Conservation (phyloP, 2,113 vertebrate genomes). For the Mormyrus lacerda region DNA sequence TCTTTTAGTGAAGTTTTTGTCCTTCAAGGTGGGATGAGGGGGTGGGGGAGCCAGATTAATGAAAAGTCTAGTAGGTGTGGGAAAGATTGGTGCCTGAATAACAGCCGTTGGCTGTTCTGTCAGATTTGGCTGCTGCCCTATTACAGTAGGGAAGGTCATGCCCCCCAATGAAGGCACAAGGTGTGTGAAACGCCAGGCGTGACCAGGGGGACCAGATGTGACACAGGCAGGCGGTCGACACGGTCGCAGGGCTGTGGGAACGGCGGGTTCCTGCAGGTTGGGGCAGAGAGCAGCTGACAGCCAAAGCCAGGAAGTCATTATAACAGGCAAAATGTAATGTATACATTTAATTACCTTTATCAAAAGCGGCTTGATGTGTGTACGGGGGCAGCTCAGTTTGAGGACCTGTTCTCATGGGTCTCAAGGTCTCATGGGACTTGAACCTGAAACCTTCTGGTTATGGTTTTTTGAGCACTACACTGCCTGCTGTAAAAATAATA, state of each 20-base stretch:
- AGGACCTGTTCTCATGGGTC: neutral
- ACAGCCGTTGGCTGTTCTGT: neutral
- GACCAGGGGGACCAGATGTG: neutral
- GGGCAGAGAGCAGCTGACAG: neutral
- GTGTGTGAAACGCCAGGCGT: neutral
- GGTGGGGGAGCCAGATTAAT: neutral
- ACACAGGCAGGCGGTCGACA: neutral
- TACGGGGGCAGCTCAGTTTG: neutral
- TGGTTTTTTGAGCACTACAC: neutral
- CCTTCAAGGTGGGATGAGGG: neutral
- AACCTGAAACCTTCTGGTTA: neutral
- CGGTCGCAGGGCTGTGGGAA: neutral
- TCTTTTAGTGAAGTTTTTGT: neutral
- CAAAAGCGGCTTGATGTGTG: neutral
- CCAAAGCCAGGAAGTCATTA: neutral
- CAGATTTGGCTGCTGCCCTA: neutral
- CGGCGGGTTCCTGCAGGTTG: neutral
- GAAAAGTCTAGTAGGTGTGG: neutral
- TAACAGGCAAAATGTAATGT: neutral
- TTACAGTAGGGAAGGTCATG: neutral
- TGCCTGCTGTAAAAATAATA: neutral
- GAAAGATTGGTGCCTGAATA: neutral
- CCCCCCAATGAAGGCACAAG: neutral
- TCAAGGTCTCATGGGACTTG: neutral
- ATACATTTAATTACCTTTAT: conserved; percentile 4